Evolutionary conservation across 2,888 invertebrate genomes (phyloP).

Genomic region (Drosophila mayaguana): DNA sequence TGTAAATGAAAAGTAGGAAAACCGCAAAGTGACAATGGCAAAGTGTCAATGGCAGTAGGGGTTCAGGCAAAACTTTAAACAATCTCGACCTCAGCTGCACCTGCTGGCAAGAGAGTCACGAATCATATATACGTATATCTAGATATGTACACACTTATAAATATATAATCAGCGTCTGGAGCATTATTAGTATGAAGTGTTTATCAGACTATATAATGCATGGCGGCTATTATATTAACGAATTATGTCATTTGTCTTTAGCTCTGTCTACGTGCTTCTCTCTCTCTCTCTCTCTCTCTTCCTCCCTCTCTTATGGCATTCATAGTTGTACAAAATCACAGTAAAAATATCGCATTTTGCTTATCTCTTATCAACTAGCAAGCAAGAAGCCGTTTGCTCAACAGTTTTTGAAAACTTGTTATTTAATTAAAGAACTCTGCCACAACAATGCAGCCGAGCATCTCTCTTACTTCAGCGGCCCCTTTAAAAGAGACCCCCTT

Average conservation of each 20-base stretch:
- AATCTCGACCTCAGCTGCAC: slow-evolving; percentile 51
- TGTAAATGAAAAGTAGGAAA: slow-evolving; percentile 35
- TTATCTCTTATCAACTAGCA: slow-evolving; percentile 32
- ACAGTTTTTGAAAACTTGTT: neutral
- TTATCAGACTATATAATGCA: slow-evolving; percentile 23
- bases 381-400: slow-evolving; percentile 8
- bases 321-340: neutral
- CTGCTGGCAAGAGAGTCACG: slow-evolving; percentile 64
- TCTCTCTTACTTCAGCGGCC: slow-evolving; percentile 12
- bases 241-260: slow-evolving; percentile 1
- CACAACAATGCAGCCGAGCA: slow-evolving; percentile 3
- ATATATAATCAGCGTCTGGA: slow-evolving; percentile 38
- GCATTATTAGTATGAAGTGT: slow-evolving; percentile 44
- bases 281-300: neutral
- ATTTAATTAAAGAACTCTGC: slow-evolving; percentile 3
- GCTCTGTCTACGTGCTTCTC: neutral
- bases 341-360: slow-evolving; percentile 18
- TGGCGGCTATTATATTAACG: slow-evolving; percentile 8
- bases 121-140: slow-evolving; percentile 20
- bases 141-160: slow-evolving; percentile 3
- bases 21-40: slow-evolving; percentile 16
- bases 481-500: neutral
- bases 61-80: slow-evolving; percentile 22
- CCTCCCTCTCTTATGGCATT: neutral
- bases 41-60: slow-evolving; percentile 29